Conservation (phyloP, 2,888 invertebrate species). For the Brenthis ino region DNA sequence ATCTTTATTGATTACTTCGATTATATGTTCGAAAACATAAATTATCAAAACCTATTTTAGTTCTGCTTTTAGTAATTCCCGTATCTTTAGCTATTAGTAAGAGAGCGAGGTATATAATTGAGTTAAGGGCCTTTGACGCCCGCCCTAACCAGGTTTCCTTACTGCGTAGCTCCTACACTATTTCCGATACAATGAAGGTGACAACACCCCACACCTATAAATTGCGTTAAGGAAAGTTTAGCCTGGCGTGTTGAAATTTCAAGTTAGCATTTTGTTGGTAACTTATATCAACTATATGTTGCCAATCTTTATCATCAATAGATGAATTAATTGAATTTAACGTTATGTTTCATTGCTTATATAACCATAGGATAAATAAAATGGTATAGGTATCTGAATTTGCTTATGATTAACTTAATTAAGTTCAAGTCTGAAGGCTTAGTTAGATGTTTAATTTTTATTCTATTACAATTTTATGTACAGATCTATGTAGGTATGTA, state of each 20-base stretch:
- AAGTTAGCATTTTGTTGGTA: conserved; percentile 15
- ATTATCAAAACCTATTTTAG: background rate
- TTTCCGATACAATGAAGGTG: conserved; percentile 38
- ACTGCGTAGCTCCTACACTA: conserved; percentile 42
- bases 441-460: too few species aligned
- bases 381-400: background rate
- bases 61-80: conserved; percentile 2
- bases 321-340: background rate
- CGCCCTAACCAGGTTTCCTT: conserved; percentile 73
- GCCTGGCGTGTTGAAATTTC: conserved; percentile 16
- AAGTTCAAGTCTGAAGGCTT: too few species aligned
- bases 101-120: conserved; percentile 72
- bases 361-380: background rate
- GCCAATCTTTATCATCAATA: background rate
- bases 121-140: conserved; percentile 79
- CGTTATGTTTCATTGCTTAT: background rate
- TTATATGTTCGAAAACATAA: background rate
- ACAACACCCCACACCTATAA: conserved; percentile 28
- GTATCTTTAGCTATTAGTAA: conserved; percentile 26
- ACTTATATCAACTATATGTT: conserved; percentile 13
- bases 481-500: too few species aligned
- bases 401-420: too few species aligned
- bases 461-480: too few species aligned
- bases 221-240: conserved; percentile 25
- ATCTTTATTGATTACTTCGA: too few species aligned